A percentile compares a stretch with the other conserved stretches of the same genome.
These are phyloP conservation scores for Holotrichia oblita DNA, from an alignment of 1,140 invertebrate genomes.

Conservation along the genomic window DNA sequence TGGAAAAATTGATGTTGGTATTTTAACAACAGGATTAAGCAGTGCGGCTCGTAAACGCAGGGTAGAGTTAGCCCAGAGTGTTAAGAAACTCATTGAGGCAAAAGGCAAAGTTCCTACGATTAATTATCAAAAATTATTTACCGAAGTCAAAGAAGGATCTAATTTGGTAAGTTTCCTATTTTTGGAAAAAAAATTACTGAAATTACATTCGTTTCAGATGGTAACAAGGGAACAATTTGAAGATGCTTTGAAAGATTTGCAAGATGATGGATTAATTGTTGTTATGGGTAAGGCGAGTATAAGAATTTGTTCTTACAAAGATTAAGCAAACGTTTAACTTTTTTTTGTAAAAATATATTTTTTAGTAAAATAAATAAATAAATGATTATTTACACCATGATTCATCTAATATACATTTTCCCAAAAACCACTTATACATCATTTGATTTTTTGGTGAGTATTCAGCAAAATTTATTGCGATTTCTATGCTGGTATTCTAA, in stretches of 20 bases:
- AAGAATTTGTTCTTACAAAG: constrained; percentile 66
- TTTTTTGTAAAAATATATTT: constrained; percentile 38
- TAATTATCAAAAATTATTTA: constrained; percentile 81
- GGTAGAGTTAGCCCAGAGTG: constrained; percentile 75
- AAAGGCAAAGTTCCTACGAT: constrained; percentile 81
- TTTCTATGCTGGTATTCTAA: constrained; percentile 61
- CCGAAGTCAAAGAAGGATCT: constrained; percentile 84
- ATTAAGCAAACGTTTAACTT: constrained; percentile 30
- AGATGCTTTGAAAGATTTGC: constrained; percentile 89
- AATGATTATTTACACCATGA: constrained; percentile 71
- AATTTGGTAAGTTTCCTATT: constrained; percentile 74
- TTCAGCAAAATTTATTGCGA: constrained; percentile 60
- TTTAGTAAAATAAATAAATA: constrained; percentile 27
- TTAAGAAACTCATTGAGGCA: constrained; percentile 78
- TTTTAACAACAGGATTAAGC: constrained; percentile 94
- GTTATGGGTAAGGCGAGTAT: constrained; percentile 86
- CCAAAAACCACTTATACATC: constrained; percentile 82
- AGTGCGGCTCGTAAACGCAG: constrained; percentile 80
- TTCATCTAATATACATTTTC: constrained; percentile 79
- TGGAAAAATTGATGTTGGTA: constrained; percentile 95
- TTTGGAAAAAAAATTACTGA: neutral
- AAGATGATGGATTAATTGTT: constrained; percentile 87
- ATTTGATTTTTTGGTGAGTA: constrained; percentile 72
- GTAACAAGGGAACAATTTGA: constrained; percentile 92
- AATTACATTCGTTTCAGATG: constrained; percentile 69